Evolutionary conservation across 2,888 invertebrate species (phyloP).

Genomic region (Pristionchus exspectatus): DNA sequence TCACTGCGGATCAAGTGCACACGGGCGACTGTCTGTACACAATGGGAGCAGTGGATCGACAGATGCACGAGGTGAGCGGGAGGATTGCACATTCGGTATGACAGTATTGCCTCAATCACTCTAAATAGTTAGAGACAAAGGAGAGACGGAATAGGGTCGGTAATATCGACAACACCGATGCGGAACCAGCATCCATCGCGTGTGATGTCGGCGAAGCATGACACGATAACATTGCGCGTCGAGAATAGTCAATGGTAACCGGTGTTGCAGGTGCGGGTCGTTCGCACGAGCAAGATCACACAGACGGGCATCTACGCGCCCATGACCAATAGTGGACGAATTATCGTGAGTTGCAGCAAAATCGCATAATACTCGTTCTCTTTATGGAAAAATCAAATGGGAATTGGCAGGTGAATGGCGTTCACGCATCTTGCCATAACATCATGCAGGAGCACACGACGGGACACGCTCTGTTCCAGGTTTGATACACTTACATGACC

Average conservation of each 20-base stretch:
- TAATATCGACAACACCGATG: too few relatives aligned
- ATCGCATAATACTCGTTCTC: too few relatives aligned
- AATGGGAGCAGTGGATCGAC: conserved; percentile 9
- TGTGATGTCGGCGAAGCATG: too few relatives aligned
- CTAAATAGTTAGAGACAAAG: too few relatives aligned
- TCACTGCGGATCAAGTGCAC: conserved; percentile 66
- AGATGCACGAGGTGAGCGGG: conserved; percentile 5
- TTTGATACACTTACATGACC: not conserved
- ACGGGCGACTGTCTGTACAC: conserved; percentile 74
- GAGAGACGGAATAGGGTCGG: too few relatives aligned
- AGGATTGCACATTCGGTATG: too few relatives aligned
- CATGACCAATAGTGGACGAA: conserved; percentile 69
- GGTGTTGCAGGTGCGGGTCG: conserved; percentile 59
- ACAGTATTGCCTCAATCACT: too few relatives aligned
- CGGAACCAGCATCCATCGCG: too few relatives aligned
- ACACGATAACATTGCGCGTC: too few relatives aligned
- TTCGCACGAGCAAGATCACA: conserved; percentile 60
- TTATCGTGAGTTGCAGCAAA: conserved; percentile 69
- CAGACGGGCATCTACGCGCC: conserved; percentile 74
- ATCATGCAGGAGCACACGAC: conserved; percentile 65
- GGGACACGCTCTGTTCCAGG: conserved; percentile 67
- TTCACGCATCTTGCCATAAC: conserved; percentile 73
- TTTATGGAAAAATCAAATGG: too few relatives aligned
- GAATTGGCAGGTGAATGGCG: conserved; percentile 59
- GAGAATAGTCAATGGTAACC: too few relatives aligned